Conservation (phyloP, 2,113 vertebrate genomes). For the Numida meleagris region DNA sequence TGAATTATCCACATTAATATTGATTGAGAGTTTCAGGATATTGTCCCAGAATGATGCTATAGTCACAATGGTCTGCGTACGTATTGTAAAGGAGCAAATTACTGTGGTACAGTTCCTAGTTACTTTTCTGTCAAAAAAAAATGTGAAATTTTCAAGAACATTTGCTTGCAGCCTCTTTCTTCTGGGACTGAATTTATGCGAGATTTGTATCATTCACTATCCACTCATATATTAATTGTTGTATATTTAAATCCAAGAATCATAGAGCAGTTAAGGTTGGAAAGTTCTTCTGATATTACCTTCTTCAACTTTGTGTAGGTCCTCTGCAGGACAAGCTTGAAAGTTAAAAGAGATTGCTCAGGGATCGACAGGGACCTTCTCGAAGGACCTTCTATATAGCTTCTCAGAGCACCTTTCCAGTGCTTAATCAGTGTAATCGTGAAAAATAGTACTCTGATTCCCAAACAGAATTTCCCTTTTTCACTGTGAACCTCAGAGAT, state of each 20-base stretch:
- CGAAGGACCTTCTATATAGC: not conserved
- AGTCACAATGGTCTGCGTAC: not conserved
- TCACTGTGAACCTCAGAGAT: not conserved
- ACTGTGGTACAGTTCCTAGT: not conserved
- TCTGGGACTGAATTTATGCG: not conserved
- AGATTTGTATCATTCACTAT: no score
- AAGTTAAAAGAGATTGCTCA: not conserved
- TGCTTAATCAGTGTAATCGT: not conserved
- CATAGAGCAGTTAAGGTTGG: rapidly evolving
- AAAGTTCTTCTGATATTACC: not conserved
- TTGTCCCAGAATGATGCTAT: not conserved
- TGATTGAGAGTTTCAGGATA: not conserved
- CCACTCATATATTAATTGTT: rapidly evolving
- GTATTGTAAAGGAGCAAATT: not conserved
- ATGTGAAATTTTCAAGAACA: not conserved
- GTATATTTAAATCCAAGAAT: not conserved
- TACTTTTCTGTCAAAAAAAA: not conserved
- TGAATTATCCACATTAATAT: not conserved
- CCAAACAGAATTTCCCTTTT: not conserved
- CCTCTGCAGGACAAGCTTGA: not conserved
- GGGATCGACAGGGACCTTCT: not conserved
- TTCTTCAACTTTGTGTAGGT: not conserved
- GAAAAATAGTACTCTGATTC: not conserved
- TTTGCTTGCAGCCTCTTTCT: rapidly evolving
- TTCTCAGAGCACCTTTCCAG: not conserved